Base-by-base conservation (phyloP, 2,113 vertebrate genomes). In the Oxyruncus cristatus region DNA sequence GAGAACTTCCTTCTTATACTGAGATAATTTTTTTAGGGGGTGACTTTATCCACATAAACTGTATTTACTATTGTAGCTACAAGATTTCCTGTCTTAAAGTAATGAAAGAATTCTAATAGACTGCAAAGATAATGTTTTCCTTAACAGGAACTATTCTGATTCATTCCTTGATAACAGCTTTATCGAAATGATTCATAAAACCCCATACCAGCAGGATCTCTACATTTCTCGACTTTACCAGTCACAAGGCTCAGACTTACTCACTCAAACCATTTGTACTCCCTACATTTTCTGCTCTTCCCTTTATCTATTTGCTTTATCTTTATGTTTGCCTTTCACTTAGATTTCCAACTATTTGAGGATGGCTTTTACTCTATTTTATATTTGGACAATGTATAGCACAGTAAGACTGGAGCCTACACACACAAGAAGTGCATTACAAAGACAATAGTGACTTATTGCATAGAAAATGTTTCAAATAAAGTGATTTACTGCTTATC, bases 401-500 rank as follows among this genome's bases (percentile, higher is more conserved):
- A 71, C 4, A 2, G 70, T 59, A 58, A 75, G 76, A 55, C 35
- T 47, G 63, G 47, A 80, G 59, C 61, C 62, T 52, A 44, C 72
- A 75, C 35, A 47, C 19, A 52, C 22, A 26, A 82, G n/a, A 68
- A 95, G 62, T 32, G 73, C n/a, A 72, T 95, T 67, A 91, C 71
- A 92, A 93, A 96, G 88, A 90, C 92, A 96, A 59, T 33, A 83
- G 75, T 67, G 49, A 88, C 78, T 92, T 95, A 93, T 17, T 75
- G 82, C 74, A 88, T 65, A 79, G 85, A 73, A 92, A 94, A 63
- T 49, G 72, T 96, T 94, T 95, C 93, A 86, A 93, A 96, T 85
- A 93, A 88, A 92, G 85, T 94, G 88, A 96, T 90, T 96, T 93
- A 88, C 75, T 88, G 73, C 90, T 96, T 96, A 95, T 94, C 95